These are phyloP conservation scores for Minunthozetes semirufus DNA, from an alignment of 2,888 invertebrate genomes.

Conservation along the genomic window DNA sequence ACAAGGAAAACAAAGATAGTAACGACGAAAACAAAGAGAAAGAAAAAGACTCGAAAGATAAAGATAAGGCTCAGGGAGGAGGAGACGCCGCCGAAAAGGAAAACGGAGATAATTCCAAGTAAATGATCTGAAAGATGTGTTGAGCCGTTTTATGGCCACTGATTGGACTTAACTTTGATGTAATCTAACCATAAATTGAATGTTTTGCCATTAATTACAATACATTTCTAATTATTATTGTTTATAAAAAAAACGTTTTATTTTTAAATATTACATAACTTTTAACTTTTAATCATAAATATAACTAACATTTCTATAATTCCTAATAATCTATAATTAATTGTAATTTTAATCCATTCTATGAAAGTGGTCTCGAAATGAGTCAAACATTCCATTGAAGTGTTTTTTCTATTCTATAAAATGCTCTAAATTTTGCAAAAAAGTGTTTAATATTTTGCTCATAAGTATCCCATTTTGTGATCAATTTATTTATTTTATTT, in stretches of 20 bases:
- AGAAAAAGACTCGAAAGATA: neutral
- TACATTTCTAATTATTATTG: conserved; percentile 10
- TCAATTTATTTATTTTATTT: conserved; percentile 18
- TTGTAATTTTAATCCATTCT: neutral
- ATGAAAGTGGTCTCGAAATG: neutral
- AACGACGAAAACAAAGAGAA: conserved; percentile 10
- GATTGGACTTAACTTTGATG: conserved; percentile 18
- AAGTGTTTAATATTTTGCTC: neutral
- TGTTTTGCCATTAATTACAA: conserved; percentile 1
- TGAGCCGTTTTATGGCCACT: conserved; percentile 4
- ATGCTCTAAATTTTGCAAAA: neutral
- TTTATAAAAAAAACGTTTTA: conserved; percentile 17
- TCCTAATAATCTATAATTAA: neutral
- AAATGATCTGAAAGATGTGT: conserved; percentile 1
- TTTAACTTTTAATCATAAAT: neutral
- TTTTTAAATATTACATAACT: neutral
- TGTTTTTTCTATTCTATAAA: neutral
- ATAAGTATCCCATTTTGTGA: conserved; percentile 2
- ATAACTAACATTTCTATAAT: neutral
- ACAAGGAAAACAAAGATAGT: conserved; percentile 14
- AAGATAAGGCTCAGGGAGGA: neutral
- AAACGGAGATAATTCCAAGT: neutral
- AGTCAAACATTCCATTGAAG: neutral
- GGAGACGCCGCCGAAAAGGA: neutral
- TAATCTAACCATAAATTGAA: conserved; percentile 10